Evolutionary conservation across 2,113 vertebrate species (phyloP), one percentile per base, ranked within the genome.

Genomic region (Phycodurus eques): DNA sequence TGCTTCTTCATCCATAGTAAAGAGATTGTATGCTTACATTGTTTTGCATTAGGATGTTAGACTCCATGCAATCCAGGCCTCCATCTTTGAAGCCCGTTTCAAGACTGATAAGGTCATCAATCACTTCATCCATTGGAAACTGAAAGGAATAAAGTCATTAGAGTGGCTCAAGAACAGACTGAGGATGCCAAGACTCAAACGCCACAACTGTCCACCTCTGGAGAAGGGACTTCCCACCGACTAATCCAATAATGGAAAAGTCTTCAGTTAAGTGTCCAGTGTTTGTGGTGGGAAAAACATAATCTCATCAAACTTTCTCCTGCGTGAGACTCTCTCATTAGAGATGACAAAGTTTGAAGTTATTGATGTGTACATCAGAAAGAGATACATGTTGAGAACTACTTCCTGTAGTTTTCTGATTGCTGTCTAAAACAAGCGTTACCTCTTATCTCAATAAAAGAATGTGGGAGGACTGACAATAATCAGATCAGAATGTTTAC

Each of bases 91-190:
- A 96, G 75, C 91, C 94, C 68, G 94, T 94, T 90, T 97, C 95
- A 89, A 96, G 93, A 90, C 92, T 92, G 80, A 97, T 96, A 78
- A 98, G 94, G 89, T 96, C 94, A 92, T 96, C 95, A 88, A 96
- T 95, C 88, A 96, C 93, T 77, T 96, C 95, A 89, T 98, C 95
- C 95, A 98, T 95, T 90, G 96, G 94, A 89, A 94, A 94, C 92
- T 93, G 35, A 89, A 90, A 90, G 89, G 79, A 88, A 90, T 90
- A 87, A 77, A 89, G 73, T 83, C 8, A 79, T 86, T 80, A 87
- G 68, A 86, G 73, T 74, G 61, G 82, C 83, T 80, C 42, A 47
- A 47, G 73, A 80, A 83, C 74, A 77, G 74, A 57, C 44, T 43
- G 20, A 69, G 62, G 54, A 53, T 72, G 60, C 69, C 59, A 9